Conservation (phyloP, 2,113 vertebrate genomes). For the Python bivittatus region DNA sequence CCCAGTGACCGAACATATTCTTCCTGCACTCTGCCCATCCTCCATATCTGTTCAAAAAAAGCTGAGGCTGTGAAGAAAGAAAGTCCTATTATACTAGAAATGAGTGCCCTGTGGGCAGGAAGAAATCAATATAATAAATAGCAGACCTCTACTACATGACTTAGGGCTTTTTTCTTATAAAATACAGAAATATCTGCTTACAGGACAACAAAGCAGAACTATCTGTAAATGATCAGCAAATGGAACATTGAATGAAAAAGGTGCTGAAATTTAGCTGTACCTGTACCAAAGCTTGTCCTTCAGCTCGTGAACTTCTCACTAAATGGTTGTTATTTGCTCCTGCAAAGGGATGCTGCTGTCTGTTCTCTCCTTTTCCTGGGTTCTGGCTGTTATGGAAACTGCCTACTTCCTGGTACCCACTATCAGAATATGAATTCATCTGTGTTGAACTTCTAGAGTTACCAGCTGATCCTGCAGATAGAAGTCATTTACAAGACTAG, state of each 20-base stretch:
- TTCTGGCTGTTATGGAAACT: conserved; percentile 90
- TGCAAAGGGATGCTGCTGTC: conserved; percentile 83
- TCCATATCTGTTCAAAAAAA: background rate
- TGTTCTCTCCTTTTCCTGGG: conserved; percentile 82
- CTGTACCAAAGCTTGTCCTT: conserved; percentile 90
- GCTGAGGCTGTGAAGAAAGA: background rate
- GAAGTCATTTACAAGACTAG: conserved; percentile 35
- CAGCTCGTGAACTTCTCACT: conserved; percentile 84
- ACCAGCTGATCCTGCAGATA: conserved; percentile 84
- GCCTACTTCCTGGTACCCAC: conserved; percentile 94
- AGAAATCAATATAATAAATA: background rate
- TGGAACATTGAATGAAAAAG: accelerated
- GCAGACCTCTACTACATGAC: background rate
- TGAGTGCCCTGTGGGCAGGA: background rate
- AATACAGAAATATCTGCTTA: background rate
- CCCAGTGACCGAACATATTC: background rate
- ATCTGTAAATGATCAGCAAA: background rate
- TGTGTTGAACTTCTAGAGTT: conserved; percentile 95
- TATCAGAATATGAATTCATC: conserved; percentile 99
- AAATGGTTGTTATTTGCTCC: conserved; percentile 76
- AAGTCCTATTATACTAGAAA: background rate
- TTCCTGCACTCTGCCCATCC: background rate
- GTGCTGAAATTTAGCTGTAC: conserved; percentile 64
- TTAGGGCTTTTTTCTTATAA: background rate
- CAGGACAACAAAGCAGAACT: background rate